Base-by-base conservation (phyloP, 1,140 invertebrate species). In the Hyles vespertilio region DNA sequence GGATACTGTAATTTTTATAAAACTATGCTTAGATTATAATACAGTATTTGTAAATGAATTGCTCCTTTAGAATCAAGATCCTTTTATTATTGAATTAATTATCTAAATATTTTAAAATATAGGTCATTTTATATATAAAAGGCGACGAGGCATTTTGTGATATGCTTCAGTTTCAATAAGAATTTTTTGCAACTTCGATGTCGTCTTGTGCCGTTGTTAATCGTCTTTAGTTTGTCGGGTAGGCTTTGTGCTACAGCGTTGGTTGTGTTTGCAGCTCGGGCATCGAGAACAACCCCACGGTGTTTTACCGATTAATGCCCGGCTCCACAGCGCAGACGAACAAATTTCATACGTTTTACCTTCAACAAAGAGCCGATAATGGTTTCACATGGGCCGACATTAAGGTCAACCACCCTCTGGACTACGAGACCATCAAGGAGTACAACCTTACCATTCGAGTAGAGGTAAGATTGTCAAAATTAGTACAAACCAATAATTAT, bases 361-460 rank as follows among this genome's bases (percentile, higher is more conserved):
- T 98, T 62, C 96, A 97, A 93, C 96, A 98, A 91, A 92, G 96
- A 76, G 92, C 93, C 45, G 96, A 98, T 70, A 95, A 96, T 79
- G 95, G 95, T 33, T 95, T 95, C 67, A 97, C 96, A 66, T 98
- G 96, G 96, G 96, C 96, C 8, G 96, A 98, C 79, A 96, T 98
- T 86, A 97, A 98, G 92, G 96, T 98, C 62, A 98, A 98, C 91
- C 96, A 98, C 91, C 96, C 96, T 10, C 88, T 98, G 67, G 97
- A 98, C 89, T 98, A 96, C 83, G 97, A 98, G 85, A 96, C 93
- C 70, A 97, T 98, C 82, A 97, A 97, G 89, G 96, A 98, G 84
- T 98, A 98, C 82, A 98, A 98, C 92, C 90, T 98, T 58, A 98
- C 97, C 4, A 96, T 98, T 83, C 93, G 97, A 84, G 97, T 98